Percentiles rank a stretch among this genome's conserved stretches.
phyloP scores from a whole-genome alignment of 1,140 invertebrate genomes.

The Odontomachus brunneus region DNA sequence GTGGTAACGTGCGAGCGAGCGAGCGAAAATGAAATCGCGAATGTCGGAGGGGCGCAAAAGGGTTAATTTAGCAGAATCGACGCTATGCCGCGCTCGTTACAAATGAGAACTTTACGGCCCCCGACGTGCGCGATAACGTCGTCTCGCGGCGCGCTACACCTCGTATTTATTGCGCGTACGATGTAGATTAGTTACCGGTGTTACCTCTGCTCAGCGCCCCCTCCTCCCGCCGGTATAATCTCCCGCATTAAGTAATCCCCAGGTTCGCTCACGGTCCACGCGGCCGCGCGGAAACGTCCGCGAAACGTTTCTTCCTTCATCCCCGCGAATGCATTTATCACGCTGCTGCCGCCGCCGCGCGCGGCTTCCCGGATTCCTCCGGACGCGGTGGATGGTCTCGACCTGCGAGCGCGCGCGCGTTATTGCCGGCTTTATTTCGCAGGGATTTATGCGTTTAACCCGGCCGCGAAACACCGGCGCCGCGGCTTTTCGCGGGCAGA shows the following conservation, averaged over 20 bases:
- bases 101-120: conserved; percentile 39
- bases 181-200: conserved; percentile 48
- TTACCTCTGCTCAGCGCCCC: neutral
- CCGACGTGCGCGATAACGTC: conserved; percentile 37
- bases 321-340: conserved; percentile 48
- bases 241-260: conserved; percentile 56
- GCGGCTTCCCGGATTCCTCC: conserved; percentile 12
- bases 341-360: neutral
- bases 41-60: neutral
- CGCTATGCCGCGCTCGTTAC: neutral
- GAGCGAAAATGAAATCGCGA: conserved; percentile 7
- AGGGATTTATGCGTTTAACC: conserved; percentile 47
- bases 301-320: conserved; percentile 57
- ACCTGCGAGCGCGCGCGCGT: conserved; percentile 18
- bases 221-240: conserved; percentile 46
- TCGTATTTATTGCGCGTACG: conserved; percentile 53
- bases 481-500: conserved; percentile 39
- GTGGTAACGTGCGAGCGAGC: too few relatives aligned
- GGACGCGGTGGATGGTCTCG: neutral
- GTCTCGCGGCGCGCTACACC: conserved; percentile 29
- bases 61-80: conserved; percentile 45
- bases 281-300: conserved; percentile 38
- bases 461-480: conserved; percentile 31
- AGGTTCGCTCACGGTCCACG: neutral
- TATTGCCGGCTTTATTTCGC: conserved; percentile 59